Evolutionary conservation across 1,140 invertebrate species (phyloP).

Genomic region (Phocides pigmalion): DNA sequence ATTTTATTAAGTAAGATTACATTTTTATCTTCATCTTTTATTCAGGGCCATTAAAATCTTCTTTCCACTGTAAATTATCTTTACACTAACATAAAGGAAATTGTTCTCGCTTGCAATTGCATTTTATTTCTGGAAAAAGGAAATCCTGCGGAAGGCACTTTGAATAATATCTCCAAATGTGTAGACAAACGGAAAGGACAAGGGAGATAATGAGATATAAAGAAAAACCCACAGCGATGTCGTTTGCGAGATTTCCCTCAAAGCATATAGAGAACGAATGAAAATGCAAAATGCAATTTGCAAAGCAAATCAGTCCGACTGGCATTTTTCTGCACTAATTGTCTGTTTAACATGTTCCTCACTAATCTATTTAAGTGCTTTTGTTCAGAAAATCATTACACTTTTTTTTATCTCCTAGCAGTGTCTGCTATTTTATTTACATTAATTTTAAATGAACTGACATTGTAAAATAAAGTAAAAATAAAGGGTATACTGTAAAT

Average conservation of each 20-base stretch:
- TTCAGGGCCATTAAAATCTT: too few species aligned
- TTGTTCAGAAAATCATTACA: neutral
- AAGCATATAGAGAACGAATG: constrained; percentile 13
- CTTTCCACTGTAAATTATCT: neutral
- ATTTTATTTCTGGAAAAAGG: constrained; percentile 10
- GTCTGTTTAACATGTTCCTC: constrained; percentile 37
- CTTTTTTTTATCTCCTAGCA: too few species aligned
- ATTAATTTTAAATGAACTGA: too few species aligned
- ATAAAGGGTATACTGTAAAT: too few species aligned
- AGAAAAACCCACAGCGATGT: constrained; percentile 19
- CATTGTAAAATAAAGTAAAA: too few species aligned
- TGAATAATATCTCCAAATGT: constrained; percentile 26
- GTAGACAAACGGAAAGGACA: constrained; percentile 13
- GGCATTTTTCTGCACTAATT: constrained; percentile 36
- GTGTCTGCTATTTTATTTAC: too few species aligned
- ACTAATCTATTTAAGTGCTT: constrained; percentile 35
- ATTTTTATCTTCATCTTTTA: constrained; percentile 2
- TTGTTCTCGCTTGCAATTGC: neutral
- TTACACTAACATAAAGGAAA: neutral
- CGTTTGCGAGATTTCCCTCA: constrained; percentile 22
- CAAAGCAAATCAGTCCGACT: constrained; percentile 32
- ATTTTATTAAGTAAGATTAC: too few species aligned
- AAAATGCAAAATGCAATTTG: constrained; percentile 40
- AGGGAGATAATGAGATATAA: constrained; percentile 24
- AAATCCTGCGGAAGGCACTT: constrained; percentile 3